These are phyloP conservation scores for Bucco capensis DNA, from an alignment of 2,113 vertebrate species.

Conservation along the genomic window DNA sequence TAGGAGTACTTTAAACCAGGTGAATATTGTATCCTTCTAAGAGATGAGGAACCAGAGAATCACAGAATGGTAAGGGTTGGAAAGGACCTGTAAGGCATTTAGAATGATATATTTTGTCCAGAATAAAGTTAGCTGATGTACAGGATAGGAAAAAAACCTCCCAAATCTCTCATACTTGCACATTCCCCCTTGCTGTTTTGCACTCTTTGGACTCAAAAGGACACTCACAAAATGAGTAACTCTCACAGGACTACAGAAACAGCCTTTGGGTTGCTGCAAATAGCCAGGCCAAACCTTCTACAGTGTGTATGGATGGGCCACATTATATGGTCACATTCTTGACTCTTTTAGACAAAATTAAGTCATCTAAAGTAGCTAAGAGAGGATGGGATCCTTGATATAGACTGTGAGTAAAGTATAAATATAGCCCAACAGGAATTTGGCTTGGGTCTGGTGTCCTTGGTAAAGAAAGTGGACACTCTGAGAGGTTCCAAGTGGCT, in stretches of 20 bases:
- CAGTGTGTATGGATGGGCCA: neutral
- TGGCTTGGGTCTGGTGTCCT: neutral
- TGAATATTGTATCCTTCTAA: neutral
- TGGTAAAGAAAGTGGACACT: neutral
- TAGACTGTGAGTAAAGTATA: neutral
- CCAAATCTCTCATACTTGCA: neutral
- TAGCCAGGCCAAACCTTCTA: neutral
- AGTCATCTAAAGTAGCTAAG: neutral
- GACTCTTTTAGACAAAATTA: neutral
- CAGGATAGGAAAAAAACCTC: neutral
- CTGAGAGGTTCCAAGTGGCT: neutral
- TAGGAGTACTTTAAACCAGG: neutral
- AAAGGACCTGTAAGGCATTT: neutral
- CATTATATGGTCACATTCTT: neutral
- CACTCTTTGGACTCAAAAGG: neutral
- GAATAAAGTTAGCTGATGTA: neutral
- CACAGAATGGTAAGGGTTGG: too few relatives aligned
- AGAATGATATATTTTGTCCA: neutral
- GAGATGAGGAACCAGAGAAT: neutral
- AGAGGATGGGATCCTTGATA: neutral
- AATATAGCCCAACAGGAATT: neutral
- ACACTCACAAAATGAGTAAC: neutral
- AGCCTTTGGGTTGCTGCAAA: neutral
- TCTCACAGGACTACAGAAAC: neutral
- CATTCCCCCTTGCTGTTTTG: neutral